These are phyloP conservation scores for Tridacna crocea DNA, from an alignment of 2,888 invertebrate species.

Conservation along the genomic window DNA sequence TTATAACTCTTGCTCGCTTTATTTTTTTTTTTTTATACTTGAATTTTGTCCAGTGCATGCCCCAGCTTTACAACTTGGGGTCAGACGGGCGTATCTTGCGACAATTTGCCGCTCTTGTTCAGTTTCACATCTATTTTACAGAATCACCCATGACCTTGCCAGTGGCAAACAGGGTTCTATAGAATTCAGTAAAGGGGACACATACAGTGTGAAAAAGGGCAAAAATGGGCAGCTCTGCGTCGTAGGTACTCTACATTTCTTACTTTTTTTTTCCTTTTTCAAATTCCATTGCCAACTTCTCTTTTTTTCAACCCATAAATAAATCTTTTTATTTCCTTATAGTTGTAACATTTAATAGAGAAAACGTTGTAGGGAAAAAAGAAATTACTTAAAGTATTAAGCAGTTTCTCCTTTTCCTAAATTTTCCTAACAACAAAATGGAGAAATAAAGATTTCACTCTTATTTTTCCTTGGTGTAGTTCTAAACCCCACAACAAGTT, in stretches of 20 bases:
- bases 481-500: not conserved
- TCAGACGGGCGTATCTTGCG: no score
- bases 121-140: constrained; percentile 83
- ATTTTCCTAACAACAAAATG: not conserved
- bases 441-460: not conserved
- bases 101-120: no score
- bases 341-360: not conserved
- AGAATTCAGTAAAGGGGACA: constrained; percentile 90
- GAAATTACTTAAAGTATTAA: not conserved
- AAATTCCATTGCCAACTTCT: not conserved
- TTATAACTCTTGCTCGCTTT: no score
- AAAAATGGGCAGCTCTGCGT: constrained; percentile 94
- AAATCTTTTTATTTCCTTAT: not conserved
- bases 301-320: not conserved
- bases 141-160: constrained; percentile 92
- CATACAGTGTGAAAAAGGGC: constrained; percentile 90
- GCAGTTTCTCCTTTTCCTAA: not conserved
- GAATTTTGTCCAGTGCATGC: no score
- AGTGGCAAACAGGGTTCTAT: constrained; percentile 94
- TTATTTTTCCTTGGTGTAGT: not conserved
- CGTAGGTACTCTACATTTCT: constrained; percentile 85
- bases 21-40: no score
- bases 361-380: not conserved
- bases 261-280: not conserved
- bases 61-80: no score